Evolutionary conservation across 1,140 invertebrate species (phyloP), one percentile per base, ranked within the genome.

Genomic region (Tigriopus japonicus): DNA sequence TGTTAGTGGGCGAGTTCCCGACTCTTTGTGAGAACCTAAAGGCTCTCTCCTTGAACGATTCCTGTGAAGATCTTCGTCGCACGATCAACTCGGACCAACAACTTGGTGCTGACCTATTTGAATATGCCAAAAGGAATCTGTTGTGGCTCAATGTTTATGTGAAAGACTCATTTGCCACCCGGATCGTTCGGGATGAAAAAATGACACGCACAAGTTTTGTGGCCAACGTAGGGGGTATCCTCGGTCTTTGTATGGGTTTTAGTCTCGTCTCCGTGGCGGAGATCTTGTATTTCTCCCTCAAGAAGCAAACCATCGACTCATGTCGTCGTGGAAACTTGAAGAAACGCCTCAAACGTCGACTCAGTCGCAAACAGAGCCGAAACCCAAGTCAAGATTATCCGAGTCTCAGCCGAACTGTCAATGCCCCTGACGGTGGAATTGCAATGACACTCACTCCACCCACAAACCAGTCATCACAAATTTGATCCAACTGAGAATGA

Each of bases 211-310:
- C 55, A 2, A 58, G 40, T 42, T 58, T 58, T 42, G 55, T 58
- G 24, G 76, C 76, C 54, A 77, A 77, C 64, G 76, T 76, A 63
- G 77, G 77, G 24, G 77, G 77, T 56, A 66, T 79, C 5, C 63
- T 79, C 41, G 77, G 77, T 12, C 70, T 79, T 10, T 78, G 77
- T 65, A 74, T 77, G 68, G 77, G 77, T 60, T 76, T 78, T 58
- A 78, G 77, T 5, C 70, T 76, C 35, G 64, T 79, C 7, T 77
- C 75, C 52, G 69, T 79, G 17, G 70, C 77, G 1, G 78, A 80
- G 65, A 71, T 80, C 21, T 64, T 76, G 17, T 80, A 80, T 61
- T 79, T 78, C 63, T 71, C 73, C 3, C 6, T 58, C 3, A 58
- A 58, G 28, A 35, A 35, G 9, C 28, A 35, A 35, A 35, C 28